Conservation (phyloP, 2,888 invertebrate species). For the Bombyx huttoni region DNA sequence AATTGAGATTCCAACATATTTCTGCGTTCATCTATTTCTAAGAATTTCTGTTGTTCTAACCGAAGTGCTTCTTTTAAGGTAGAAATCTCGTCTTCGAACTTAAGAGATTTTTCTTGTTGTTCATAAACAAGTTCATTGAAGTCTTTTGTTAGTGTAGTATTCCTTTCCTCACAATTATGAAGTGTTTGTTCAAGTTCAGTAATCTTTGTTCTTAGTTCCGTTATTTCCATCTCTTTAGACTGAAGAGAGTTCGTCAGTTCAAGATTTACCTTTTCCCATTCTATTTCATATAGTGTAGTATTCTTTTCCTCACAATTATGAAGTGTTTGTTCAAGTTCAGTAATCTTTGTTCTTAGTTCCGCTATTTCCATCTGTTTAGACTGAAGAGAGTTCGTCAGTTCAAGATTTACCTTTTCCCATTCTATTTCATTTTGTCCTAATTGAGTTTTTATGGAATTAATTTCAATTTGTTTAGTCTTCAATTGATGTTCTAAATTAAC, state of each 20-base stretch:
- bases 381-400: slow-evolving; percentile 17
- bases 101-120: slow-evolving; percentile 5
- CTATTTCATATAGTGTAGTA: too few relatives aligned
- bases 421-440: slow-evolving; percentile 22
- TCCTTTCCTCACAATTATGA: slow-evolving; percentile 7
- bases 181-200: slow-evolving; percentile 9
- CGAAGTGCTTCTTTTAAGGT: slow-evolving; percentile 7
- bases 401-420: slow-evolving; percentile 25
- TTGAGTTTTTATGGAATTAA: slow-evolving; percentile 22
- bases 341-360: slow-evolving; percentile 12
- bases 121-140: slow-evolving; percentile 7
- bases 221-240: slow-evolving; percentile 19
- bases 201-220: slow-evolving; percentile 12
- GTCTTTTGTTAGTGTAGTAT: slow-evolving; percentile 7
- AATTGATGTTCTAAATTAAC: slow-evolving; percentile 26
- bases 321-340: slow-evolving; percentile 9
- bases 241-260: slow-evolving; percentile 18
- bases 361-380: slow-evolving; percentile 19
- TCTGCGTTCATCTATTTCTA: slow-evolving; percentile 10
- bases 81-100: slow-evolving; percentile 6
- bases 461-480: slow-evolving; percentile 14
- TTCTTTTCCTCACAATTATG: slow-evolving; percentile 8
- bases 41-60: slow-evolving; percentile 6
- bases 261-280: slow-evolving; percentile 26
- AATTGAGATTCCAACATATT: slow-evolving; percentile 9